phyloP scores from a whole-genome alignment of 2,113 vertebrate genomes.

The Xyliphius kryptos region DNA sequence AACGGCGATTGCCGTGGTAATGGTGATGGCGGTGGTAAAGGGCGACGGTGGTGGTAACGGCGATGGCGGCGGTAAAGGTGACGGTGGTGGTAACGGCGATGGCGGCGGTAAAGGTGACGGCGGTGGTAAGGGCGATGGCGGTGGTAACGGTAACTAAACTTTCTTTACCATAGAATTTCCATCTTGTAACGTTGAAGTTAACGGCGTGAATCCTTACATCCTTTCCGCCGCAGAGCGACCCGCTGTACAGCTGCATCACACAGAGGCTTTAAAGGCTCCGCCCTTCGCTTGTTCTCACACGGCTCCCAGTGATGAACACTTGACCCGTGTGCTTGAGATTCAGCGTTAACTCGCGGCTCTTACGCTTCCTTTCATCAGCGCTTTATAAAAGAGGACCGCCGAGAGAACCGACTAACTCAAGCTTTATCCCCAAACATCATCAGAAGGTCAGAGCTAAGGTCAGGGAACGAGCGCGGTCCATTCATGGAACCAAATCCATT shows the following conservation, averaged over 20 bases:
- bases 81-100: too few relatives aligned
- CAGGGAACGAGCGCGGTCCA: background rate
- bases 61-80: too few relatives aligned
- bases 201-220: constrained; percentile 64
- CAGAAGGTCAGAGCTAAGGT: background rate
- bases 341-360: constrained; percentile 40
- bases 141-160: too few relatives aligned
- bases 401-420: background rate
- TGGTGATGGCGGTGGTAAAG: too few relatives aligned
- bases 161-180: constrained; percentile 25
- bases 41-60: too few relatives aligned
- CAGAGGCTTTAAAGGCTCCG: constrained; percentile 43
- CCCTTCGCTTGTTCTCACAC: constrained; percentile 41
- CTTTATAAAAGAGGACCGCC: background rate
- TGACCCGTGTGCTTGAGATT: constrained; percentile 59
- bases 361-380: constrained; percentile 33
- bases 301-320: constrained; percentile 51
- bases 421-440: background rate
- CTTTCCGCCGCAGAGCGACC: constrained; percentile 55
- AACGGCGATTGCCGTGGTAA: too few relatives aligned
- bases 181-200: too few relatives aligned
- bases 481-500: background rate
- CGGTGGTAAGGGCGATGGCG: too few relatives aligned
- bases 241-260: constrained; percentile 51
- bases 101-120: too few relatives aligned